Evolutionary conservation across 2,797 vertebrate genomes (phyloP), one percentile per base, ranked within the genome.

Genomic region (Sebastes hubbsi): DNA sequence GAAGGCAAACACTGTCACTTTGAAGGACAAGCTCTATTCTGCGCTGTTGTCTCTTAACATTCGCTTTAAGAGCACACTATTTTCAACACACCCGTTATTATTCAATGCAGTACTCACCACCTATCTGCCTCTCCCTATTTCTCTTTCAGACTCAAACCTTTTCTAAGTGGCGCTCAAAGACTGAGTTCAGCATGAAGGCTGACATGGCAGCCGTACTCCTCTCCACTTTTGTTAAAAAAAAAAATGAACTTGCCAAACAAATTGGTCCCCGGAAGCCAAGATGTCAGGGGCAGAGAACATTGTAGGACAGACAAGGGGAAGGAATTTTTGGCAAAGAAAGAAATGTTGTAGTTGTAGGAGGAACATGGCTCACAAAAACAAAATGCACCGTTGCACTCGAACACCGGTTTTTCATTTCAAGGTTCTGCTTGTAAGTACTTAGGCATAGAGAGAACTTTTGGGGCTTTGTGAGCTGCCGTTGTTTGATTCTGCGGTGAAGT

Each of bases 11-110:
- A 68, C 24, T 14, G 81, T 73, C 61, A 72, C 18, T 60, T 30
- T 68, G 67, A 91, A 89, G 77, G 66, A 88, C 54, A 80, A 12
- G 7, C 46, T 77, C 6, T 32, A 66, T 69, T 73, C 13, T 58
- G 59, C 22, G 1, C 18, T 6, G 59, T 20, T 34, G 54, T 55
- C 42, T 77, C 18, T 30, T 10, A 58, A 36, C 22, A 77, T 46
- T 81, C n/a, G 30, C 63, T 58, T 8, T 38, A 29, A 84, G 10
- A 66, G 14, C 49, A 49, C 42, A 62, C 22, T 16, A 27, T 36
- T 38, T 76, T 75, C 42, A 61, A 20, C 8, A 10, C 2, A 49
- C 61, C n/a, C 5, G 13, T 49, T 22, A 56, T 56, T n/a, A 30
- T 78, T 65, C 22, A 68, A 2, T 16, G 7, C 27, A 18, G 20